Conservation (phyloP, 2,888 invertebrate genomes). For the Acanthacorydalis orientalis region DNA sequence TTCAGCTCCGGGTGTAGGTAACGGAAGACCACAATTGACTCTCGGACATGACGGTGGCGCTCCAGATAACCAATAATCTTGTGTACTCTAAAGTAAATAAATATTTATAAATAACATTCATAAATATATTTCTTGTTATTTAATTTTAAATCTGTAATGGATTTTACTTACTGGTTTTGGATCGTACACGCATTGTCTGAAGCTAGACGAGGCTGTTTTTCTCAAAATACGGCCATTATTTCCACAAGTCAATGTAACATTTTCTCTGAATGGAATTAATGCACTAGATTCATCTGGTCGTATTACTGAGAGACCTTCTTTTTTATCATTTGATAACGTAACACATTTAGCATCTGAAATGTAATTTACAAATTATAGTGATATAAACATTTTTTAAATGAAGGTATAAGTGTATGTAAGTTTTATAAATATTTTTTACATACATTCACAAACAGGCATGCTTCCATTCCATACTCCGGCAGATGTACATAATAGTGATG, state of each 20-base stretch:
- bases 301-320: conserved; percentile 65
- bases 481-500: conserved; percentile 71
- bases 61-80: conserved; percentile 84
- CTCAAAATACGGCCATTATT: conserved; percentile 61
- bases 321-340: conserved; percentile 74
- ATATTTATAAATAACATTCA: neutral
- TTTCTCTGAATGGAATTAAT: conserved; percentile 74
- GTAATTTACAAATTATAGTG: conserved; percentile 6
- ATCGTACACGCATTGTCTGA: conserved; percentile 91
- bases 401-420: neutral
- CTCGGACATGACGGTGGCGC: conserved; percentile 72
- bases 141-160: neutral
- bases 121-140: neutral
- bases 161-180: conserved; percentile 52
- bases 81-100: conserved; percentile 43
- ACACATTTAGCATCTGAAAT: conserved; percentile 74
- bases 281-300: conserved; percentile 69
- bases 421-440: conserved; percentile 24
- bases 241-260: conserved; percentile 72
- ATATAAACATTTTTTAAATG: neutral
- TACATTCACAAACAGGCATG: conserved; percentile 85
- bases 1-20: conserved; percentile 84
- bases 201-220: conserved; percentile 65
- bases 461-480: conserved; percentile 90
- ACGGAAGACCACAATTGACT: conserved; percentile 79